phyloP scores from a whole-genome alignment of 2,113 vertebrate genomes.

The Laticauda colubrina region DNA sequence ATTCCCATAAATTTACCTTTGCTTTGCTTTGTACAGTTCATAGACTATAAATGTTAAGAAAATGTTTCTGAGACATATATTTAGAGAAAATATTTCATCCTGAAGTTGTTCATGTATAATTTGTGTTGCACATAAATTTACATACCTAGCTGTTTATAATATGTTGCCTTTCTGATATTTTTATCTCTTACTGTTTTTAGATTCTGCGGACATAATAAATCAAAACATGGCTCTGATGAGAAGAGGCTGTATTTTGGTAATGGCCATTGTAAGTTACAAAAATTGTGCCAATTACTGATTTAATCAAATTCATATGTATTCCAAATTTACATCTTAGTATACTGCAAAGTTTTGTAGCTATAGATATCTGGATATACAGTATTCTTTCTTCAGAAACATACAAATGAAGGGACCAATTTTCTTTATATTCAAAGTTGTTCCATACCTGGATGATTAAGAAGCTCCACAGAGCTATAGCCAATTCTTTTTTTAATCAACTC shows the following conservation, averaged over 20 bases:
- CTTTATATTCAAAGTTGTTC: background rate
- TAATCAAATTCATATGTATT: conserved; percentile 3
- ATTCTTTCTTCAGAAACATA: background rate
- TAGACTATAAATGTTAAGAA: conserved; percentile 68
- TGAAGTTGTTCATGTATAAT: conserved; percentile 49
- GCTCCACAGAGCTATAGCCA: too few species aligned
- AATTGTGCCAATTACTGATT: background rate
- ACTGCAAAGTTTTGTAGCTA: background rate
- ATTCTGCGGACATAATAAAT: conserved; percentile 93
- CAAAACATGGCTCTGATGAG: conserved; percentile 88
- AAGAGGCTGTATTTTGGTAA: conserved; percentile 97
- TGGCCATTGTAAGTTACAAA: conserved; percentile 86
- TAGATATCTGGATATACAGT: background rate
- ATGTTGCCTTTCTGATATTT: conserved; percentile 40
- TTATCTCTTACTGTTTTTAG: conserved; percentile 71
- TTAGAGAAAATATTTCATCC: conserved; percentile 49
- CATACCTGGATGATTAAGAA: background rate
- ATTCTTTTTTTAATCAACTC: background rate
- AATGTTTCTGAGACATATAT: conserved; percentile 63
- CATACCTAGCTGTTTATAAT: conserved; percentile 25
- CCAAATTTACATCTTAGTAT: background rate
- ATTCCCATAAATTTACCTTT: conserved; percentile 59
- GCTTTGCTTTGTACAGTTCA: conserved; percentile 51
- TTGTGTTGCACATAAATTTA: background rate
- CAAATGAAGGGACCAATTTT: background rate